Base-by-base conservation (phyloP, 1,140 invertebrate species). In the Achroia grisella region DNA sequence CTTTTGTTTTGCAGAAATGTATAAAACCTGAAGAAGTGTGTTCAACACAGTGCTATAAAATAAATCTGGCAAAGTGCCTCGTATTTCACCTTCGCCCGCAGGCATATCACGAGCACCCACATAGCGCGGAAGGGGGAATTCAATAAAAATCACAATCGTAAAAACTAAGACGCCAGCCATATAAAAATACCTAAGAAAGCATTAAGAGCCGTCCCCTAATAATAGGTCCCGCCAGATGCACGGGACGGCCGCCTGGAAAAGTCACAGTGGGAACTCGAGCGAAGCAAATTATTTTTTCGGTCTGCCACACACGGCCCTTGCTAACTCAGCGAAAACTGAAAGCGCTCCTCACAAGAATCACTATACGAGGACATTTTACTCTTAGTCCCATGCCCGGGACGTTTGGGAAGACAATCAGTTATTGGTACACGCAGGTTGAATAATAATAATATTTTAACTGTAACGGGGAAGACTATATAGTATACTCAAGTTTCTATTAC, bases 81-180 rank as follows among this genome's bases (percentile, higher is more conserved):
- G 62, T 81, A 81, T 77, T 77, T 81, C 67, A 77, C 65, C 67
- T 79, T 76, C 75, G 64, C 44, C 58, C 54, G 60, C 72, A 75
- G 62, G 54, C 68, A 63, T 61, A 63, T 62, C 57, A 49, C 56
- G 55, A 39, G 53, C 53, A 59, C 50, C 48, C 62, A 62, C 56
- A 44, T 55, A 61, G 52, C 42, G 46, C 59, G 50, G 55, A 63
- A 56, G 56, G 51, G 52, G 56, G 64, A 76, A 73, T 79, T 79
- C 77, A 79, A 85, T 85, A 82, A 82, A 84, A 81, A 78, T 81
- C 75, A 78, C 69, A 76, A 74, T 81, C 77, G 74, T 82, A 82
- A 85, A 80, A 84, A 74, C 67, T 80, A 73, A 73, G 65, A 63
- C 68, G 69, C 62, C 59, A 62, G 54, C 73, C 75, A 75, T 74